Percentiles rank a stretch among this genome's conserved stretches.
Conservation (phyloP, 2,797 vertebrate species). For the Denticeps clupeoides region DNA sequence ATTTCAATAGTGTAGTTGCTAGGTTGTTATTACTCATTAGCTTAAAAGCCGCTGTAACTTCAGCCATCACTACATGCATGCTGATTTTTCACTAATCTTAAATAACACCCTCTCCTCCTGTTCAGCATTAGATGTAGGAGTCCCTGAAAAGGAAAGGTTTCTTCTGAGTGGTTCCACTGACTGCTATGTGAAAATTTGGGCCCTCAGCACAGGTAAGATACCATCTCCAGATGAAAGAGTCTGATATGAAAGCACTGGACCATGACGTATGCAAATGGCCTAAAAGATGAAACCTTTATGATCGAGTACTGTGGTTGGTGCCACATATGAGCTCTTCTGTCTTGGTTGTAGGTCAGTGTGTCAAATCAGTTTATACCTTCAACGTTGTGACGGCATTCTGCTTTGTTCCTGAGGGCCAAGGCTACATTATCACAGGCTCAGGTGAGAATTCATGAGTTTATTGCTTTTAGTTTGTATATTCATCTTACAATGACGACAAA, state of each 20-base stretch:
- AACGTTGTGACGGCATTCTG: constrained; percentile 61
- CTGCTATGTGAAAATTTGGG: constrained; percentile 67
- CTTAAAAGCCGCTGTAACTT: no score
- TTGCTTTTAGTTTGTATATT: constrained; percentile 1
- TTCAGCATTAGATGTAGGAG: constrained; percentile 49
- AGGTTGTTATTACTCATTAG: no score
- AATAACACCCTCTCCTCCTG: no score
- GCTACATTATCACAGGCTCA: constrained; percentile 64
- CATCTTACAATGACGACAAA: constrained; percentile 4
- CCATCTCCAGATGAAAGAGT: no score
- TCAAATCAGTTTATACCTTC: constrained; percentile 72
- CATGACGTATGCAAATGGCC: no score
- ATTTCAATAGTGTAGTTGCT: no score
- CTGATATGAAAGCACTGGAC: constrained; percentile 1
- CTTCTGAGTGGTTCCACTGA: constrained; percentile 66
- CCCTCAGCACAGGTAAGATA: constrained; percentile 56
- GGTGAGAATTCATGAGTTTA: constrained; percentile 34
- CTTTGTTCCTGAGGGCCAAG: constrained; percentile 56
- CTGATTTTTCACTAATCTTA: no score
- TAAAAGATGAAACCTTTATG: no score
- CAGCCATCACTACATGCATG: no score
- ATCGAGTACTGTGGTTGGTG: no score
- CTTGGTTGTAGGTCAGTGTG: constrained; percentile 54
- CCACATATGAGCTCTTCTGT: background rate
- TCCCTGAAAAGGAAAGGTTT: constrained; percentile 58